Evolutionary conservation across 2,888 invertebrate genomes (phyloP).

Genomic region (Pogonocherus hispidulus): DNA sequence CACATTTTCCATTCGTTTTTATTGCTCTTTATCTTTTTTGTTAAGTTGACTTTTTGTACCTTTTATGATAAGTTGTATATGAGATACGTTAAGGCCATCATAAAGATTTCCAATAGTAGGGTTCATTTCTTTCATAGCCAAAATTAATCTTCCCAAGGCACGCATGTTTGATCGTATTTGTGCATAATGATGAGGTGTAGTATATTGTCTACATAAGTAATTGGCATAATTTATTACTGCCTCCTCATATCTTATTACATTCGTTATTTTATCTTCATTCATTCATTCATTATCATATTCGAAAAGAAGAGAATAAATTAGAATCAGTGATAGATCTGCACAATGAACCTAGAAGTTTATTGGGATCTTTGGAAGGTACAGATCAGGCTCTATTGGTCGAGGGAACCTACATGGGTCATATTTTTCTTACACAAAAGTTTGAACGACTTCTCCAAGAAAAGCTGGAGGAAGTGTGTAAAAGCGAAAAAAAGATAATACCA

Average conservation of each 20-base stretch:
- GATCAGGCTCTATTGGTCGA: too few species aligned
- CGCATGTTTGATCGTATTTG: constrained; percentile 34
- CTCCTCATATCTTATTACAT: constrained; percentile 26
- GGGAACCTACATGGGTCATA: too few species aligned
- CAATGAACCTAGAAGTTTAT: background rate
- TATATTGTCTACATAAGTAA: constrained; percentile 32
- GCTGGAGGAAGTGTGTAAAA: too few species aligned
- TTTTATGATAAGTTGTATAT: constrained; percentile 16
- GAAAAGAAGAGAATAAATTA: background rate
- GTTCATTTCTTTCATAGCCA: constrained; percentile 26
- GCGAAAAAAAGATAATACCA: too few species aligned
- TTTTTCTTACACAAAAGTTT: too few species aligned
- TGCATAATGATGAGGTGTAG: constrained; percentile 24
- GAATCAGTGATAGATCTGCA: background rate
- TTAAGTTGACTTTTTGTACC: constrained; percentile 24
- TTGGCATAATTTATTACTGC: constrained; percentile 23
- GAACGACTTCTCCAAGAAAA: too few species aligned
- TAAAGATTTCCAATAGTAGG: constrained; percentile 19
- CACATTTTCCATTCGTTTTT: constrained; percentile 19
- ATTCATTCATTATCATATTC: too few species aligned
- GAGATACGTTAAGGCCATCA: constrained; percentile 16
- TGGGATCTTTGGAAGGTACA: background rate
- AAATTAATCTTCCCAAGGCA: constrained; percentile 20
- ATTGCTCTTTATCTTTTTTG: constrained; percentile 3
- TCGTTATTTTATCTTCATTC: constrained; percentile 32